Percentiles rank a stretch among this genome's conserved stretches.
These are phyloP conservation scores for Samia ricini DNA, from an alignment of 1,140 invertebrate genomes.

Conservation along the genomic window DNA sequence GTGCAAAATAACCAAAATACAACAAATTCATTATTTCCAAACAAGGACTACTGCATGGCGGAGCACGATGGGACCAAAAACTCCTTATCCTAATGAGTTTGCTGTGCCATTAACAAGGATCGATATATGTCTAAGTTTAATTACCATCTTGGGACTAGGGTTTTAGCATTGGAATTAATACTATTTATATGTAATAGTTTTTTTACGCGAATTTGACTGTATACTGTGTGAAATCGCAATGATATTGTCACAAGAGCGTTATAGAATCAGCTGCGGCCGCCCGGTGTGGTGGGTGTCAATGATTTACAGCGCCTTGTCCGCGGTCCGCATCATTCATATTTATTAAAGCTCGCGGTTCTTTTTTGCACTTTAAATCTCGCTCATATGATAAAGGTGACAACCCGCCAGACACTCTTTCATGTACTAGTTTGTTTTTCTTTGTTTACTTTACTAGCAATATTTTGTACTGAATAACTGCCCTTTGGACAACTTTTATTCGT, in stretches of 20 bases:
- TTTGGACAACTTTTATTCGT: background rate
- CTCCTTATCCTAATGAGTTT: no score
- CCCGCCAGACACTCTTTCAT: conserved; percentile 2
- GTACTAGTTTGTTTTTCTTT: background rate
- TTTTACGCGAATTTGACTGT: no score
- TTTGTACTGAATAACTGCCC: background rate
- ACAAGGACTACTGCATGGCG: no score
- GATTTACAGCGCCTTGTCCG: conserved; percentile 46
- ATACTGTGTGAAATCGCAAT: background rate
- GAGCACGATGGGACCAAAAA: no score
- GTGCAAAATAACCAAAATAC: no score
- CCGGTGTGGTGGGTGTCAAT: conserved; percentile 63
- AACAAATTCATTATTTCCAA: no score
- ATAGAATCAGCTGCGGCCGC: conserved; percentile 12
- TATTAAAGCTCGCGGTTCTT: conserved; percentile 53
- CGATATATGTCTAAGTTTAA: no score
- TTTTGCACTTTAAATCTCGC: conserved; percentile 35
- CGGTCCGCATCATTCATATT: conserved; percentile 52
- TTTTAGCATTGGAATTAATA: no score
- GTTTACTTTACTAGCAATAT: background rate
- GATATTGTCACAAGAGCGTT: background rate
- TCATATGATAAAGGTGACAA: conserved; percentile 21
- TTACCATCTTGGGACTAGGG: no score
- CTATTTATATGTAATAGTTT: no score
- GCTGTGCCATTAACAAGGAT: no score